Conservation (phyloP, 1,140 invertebrate genomes). For the Carcinoscorpius rotundicauda region DNA sequence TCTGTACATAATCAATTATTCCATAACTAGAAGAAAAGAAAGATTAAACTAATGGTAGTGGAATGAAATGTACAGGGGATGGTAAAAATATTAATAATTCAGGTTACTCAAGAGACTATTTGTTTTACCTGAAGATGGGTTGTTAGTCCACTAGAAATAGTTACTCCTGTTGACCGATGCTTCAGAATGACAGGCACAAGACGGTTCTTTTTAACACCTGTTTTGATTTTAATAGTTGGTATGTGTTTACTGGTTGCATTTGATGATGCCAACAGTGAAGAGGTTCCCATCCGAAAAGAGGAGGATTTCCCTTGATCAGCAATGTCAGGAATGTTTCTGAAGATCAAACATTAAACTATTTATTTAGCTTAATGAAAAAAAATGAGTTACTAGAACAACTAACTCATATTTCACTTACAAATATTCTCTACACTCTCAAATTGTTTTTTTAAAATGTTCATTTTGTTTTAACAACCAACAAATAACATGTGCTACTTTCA, state of each 20-base stretch:
- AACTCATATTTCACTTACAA: not conserved
- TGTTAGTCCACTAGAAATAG: not conserved
- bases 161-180: conserved; percentile 12
- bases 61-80: too few relatives aligned
- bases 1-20: too few relatives aligned
- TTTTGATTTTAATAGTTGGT: conserved; percentile 21
- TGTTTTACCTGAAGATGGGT: not conserved
- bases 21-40: too few relatives aligned
- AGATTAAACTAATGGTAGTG: too few relatives aligned
- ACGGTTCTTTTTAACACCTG: conserved; percentile 12
- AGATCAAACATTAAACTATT: too few relatives aligned
- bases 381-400: not conserved
- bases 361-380: not conserved
- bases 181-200: conserved; percentile 1
- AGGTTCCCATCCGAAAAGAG: conserved; percentile 11
- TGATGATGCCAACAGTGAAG: conserved; percentile 11
- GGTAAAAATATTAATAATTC: too few relatives aligned
- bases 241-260: conserved; percentile 15
- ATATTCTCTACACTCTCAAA: not conserved
- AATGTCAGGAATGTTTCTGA: conserved; percentile 6
- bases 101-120: too few relatives aligned
- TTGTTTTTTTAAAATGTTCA: too few relatives aligned
- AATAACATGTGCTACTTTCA: too few relatives aligned
- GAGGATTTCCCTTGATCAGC: conserved; percentile 14
- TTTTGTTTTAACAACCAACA: too few relatives aligned